Evolutionary conservation across 1,140 invertebrate species (phyloP).

Genomic region (Helicoverpa zea): DNA sequence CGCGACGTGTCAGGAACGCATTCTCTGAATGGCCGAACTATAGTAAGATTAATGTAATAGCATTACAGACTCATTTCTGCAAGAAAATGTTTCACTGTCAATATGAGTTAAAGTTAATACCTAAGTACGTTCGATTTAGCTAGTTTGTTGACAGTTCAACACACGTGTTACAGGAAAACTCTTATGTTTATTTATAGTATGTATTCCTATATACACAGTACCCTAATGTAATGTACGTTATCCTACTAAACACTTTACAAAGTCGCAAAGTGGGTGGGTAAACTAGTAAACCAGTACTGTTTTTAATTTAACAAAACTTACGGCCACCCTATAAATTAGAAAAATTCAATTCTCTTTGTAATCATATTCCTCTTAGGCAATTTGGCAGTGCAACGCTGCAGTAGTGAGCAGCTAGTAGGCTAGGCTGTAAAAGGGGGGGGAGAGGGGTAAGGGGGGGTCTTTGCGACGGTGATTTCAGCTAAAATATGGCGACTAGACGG

Average conservation of each 20-base stretch:
- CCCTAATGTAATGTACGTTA: background rate
- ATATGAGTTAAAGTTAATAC: too few relatives aligned
- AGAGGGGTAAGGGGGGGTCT: too few relatives aligned
- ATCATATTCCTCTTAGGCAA: conserved; percentile 59
- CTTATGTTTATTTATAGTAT: too few relatives aligned
- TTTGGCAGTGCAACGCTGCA: conserved; percentile 67
- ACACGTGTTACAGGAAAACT: too few relatives aligned
- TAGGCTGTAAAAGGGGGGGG: conserved; percentile 17
- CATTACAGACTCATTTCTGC: too few relatives aligned
- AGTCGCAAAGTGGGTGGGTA: background rate
- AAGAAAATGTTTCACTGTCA: too few relatives aligned
- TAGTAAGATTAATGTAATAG: too few relatives aligned
- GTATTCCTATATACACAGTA: too few relatives aligned
- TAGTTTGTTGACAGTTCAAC: too few relatives aligned
- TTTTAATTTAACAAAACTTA: conserved; percentile 2
- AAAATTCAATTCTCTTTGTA: conserved; percentile 57
- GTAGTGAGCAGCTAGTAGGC: background rate
- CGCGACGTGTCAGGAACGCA: too few relatives aligned
- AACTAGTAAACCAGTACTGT: background rate
- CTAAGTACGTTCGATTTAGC: too few relatives aligned
- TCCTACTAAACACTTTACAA: background rate
- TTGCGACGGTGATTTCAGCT: conserved; percentile 60
- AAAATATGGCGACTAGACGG: conserved; percentile 73
- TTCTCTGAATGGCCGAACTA: too few relatives aligned
- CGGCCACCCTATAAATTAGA: conserved; percentile 12